Conservation (phyloP, 2,113 vertebrate species). For the Calyptomena viridis region DNA sequence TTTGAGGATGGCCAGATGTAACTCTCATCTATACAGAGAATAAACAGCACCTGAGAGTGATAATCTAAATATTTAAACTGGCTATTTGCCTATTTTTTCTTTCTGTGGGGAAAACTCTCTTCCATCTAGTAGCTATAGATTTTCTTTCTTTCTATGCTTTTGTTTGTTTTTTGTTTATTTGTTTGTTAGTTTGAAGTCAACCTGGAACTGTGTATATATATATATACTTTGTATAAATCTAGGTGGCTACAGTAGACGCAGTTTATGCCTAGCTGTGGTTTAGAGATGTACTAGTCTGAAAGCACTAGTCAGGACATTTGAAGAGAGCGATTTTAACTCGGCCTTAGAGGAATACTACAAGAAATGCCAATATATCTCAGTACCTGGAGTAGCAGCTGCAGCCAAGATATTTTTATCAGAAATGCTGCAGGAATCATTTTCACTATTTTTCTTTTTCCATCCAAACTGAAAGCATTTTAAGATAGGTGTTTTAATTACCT, state of each 20-base stretch:
- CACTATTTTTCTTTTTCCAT: background rate
- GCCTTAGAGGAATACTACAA: background rate
- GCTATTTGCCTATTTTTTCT: background rate
- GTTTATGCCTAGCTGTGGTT: background rate
- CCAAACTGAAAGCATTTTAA: background rate
- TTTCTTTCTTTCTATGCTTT: background rate
- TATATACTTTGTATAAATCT: background rate
- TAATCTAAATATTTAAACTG: background rate
- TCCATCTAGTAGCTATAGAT: background rate
- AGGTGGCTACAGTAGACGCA: rapidly evolving
- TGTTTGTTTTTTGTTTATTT: background rate
- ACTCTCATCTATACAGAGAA: background rate
- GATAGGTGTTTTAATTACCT: background rate
- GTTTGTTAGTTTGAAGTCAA: background rate
- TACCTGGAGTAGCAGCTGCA: background rate
- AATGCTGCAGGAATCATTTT: background rate
- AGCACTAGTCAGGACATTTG: background rate
- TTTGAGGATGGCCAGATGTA: background rate
- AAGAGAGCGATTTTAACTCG: background rate
- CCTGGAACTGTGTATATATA: background rate
- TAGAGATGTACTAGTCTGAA: background rate
- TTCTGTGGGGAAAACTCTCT: background rate
- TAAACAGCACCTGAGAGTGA: background rate
- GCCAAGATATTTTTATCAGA: background rate
- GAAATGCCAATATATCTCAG: background rate